These are phyloP conservation scores for Argya squamiceps DNA, from an alignment of 2,797 vertebrate genomes.

Conservation along the genomic window DNA sequence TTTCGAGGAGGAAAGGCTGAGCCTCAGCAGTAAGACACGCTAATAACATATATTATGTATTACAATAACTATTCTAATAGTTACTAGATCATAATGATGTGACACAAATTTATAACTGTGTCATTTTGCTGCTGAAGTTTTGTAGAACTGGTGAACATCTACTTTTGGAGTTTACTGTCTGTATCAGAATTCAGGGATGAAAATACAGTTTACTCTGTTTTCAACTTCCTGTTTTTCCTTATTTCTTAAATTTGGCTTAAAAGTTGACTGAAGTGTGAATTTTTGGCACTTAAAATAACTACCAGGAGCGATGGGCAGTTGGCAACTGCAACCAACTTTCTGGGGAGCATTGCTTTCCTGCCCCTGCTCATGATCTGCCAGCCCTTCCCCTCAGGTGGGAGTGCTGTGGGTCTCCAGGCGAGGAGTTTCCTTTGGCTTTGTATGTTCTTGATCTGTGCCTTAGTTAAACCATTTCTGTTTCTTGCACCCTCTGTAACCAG, in stretches of 20 bases:
- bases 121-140: background rate
- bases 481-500: background rate
- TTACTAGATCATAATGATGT: background rate
- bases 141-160: background rate
- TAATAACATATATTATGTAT: background rate
- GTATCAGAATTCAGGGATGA: background rate
- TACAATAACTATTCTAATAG: background rate
- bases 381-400: background rate
- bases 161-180: background rate
- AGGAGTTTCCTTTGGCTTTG: background rate
- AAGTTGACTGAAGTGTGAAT: background rate
- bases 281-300: background rate
- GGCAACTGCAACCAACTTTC: background rate
- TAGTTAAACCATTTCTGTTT: background rate
- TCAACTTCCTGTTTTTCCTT: background rate
- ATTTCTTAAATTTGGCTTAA: background rate
- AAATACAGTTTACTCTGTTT: background rate
- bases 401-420: fast-evolving
- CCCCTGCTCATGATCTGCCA: background rate
- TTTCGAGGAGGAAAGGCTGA: background rate
- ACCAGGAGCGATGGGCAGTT: background rate
- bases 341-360: background rate
- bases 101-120: background rate
- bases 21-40: background rate
- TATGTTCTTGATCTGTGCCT: background rate